A percentile compares a stretch with the other conserved stretches of the same genome.
Conservation (phyloP, 2,888 invertebrate species). For the Drosophila borborema region DNA sequence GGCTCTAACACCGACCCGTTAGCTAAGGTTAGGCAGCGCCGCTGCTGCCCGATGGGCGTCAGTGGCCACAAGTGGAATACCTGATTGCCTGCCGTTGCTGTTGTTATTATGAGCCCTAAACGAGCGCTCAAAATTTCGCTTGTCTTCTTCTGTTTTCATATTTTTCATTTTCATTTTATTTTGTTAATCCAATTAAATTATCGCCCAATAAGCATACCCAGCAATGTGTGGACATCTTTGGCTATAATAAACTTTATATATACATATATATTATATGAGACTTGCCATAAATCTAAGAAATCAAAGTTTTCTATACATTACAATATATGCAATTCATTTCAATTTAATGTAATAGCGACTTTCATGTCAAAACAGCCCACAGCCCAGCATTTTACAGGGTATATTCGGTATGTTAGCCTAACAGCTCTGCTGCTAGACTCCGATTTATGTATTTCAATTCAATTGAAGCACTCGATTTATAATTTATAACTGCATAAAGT, state of each 20-base stretch:
- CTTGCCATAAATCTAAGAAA: neutral
- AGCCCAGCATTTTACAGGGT: neutral
- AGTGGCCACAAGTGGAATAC: slow-evolving; percentile 35
- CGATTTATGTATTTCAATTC: neutral
- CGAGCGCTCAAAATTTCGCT: slow-evolving; percentile 24
- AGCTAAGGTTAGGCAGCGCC: neutral
- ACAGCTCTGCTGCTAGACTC: neutral
- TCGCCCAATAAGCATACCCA: slow-evolving; percentile 24
- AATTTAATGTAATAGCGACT: no score
- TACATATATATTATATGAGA: neutral
- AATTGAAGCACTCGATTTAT: neutral
- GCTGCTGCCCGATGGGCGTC: neutral
- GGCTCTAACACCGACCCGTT: slow-evolving; percentile 6
- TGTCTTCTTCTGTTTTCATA: neutral
- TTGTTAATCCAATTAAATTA: slow-evolving; percentile 38
- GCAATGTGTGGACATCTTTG: neutral
- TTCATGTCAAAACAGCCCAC: neutral
- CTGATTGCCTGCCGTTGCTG: slow-evolving; percentile 32
- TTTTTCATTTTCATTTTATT: slow-evolving; percentile 8
- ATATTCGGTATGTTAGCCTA: neutral
- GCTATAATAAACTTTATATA: neutral
- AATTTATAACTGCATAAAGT: neutral
- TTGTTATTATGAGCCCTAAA: slow-evolving; percentile 27
- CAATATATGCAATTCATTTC: neutral
- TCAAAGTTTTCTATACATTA: no score